A percentile compares a stretch with the other conserved stretches of the same genome.
Conservation (phyloP, 2,888 invertebrate species). For the Drosophila tripunctata region DNA sequence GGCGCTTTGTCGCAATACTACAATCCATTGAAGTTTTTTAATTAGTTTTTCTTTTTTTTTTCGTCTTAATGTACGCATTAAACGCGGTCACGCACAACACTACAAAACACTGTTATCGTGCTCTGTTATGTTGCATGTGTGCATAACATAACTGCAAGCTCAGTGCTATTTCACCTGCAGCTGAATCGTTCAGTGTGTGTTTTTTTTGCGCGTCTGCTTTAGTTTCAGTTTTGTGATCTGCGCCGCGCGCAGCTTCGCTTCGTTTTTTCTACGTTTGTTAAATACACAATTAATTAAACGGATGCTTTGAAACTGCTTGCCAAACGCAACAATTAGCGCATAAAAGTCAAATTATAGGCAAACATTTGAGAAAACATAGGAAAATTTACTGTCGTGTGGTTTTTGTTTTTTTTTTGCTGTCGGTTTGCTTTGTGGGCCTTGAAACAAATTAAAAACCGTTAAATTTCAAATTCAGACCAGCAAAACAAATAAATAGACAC, state of each 20-base stretch:
- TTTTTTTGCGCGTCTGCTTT: conserved; percentile 9
- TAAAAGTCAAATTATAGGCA: conserved; percentile 27
- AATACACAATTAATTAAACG: conserved; percentile 36
- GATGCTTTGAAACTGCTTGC: conserved; percentile 42
- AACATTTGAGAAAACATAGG: conserved; percentile 37
- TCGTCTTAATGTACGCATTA: too few species aligned
- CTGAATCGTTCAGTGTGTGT: not conserved
- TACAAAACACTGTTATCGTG: too few species aligned
- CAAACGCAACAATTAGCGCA: conserved; percentile 28
- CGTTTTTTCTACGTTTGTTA: conserved; percentile 26
- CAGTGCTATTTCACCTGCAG: conserved; percentile 1
- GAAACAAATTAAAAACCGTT: conserved; percentile 69
- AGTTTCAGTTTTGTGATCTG: conserved; percentile 25
- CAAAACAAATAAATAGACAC: conserved; percentile 68
- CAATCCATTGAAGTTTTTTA: conserved; percentile 61
- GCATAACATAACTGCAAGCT: conserved; percentile 28
- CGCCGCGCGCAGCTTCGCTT: conserved; percentile 32
- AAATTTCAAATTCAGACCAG: conserved; percentile 44
- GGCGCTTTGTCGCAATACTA: conserved; percentile 73
- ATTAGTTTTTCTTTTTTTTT: conserved; percentile 33
- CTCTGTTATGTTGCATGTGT: too few species aligned
- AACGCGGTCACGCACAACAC: too few species aligned
- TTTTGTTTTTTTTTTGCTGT: conserved; percentile 37
- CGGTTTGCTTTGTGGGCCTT: conserved; percentile 54
- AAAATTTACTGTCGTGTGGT: not conserved